phyloP scores from a whole-genome alignment of 2,113 vertebrate species.

The Apteryx owenii region DNA sequence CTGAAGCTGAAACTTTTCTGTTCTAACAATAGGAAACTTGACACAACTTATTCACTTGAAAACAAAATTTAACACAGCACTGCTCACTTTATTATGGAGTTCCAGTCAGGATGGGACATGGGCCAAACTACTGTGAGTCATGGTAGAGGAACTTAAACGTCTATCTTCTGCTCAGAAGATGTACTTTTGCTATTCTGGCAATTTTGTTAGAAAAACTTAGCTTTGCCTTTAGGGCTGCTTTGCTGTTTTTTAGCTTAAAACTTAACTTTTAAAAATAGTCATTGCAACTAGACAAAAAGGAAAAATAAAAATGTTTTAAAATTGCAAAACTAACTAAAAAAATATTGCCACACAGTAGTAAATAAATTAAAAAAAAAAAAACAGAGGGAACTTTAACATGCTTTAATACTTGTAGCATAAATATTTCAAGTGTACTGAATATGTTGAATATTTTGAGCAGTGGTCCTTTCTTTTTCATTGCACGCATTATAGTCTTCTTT shows the following conservation, averaged over 20 bases:
- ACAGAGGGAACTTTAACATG: background rate
- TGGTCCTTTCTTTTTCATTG: background rate
- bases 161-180: background rate
- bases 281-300: background rate
- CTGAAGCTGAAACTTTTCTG: background rate
- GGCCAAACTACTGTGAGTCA: background rate
- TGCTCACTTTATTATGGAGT: background rate
- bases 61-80: background rate
- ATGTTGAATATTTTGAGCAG: background rate
- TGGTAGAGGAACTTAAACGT: background rate
- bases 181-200: background rate
- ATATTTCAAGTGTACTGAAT: background rate
- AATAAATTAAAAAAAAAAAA: background rate
- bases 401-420: background rate
- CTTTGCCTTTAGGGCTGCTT: background rate
- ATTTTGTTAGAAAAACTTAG: background rate
- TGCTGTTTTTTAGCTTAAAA: background rate
- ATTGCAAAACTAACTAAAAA: background rate
- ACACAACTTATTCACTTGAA: accelerated
- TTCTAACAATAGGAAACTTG: background rate
- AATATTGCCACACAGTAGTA: background rate
- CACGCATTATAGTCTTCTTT: background rate
- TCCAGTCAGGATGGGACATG: background rate
- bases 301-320: background rate
- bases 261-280: background rate